A percentile compares a stretch with the other conserved stretches of the same genome.
Conservation (phyloP, 2,113 vertebrate genomes). For the Electrona antarctica region DNA sequence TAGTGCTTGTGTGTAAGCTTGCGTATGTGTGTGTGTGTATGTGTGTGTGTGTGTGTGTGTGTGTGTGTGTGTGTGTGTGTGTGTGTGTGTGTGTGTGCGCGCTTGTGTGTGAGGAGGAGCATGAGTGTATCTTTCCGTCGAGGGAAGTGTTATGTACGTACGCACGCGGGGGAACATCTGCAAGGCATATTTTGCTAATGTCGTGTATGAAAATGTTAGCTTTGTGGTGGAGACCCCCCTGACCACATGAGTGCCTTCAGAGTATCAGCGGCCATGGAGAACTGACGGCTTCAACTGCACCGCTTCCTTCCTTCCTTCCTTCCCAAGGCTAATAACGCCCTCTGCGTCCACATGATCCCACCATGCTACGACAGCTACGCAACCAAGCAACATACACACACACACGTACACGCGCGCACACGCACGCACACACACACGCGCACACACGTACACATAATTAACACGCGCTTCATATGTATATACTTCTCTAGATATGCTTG, state of each 20-base stretch:
- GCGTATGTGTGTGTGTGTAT: constrained; percentile 23
- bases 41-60: constrained; percentile 28
- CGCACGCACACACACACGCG: neutral
- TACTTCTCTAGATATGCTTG: no score
- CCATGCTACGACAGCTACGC: no score
- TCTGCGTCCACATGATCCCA: no score
- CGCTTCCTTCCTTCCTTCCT: neutral
- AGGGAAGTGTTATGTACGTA: neutral
- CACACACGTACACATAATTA: no score
- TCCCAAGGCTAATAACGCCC: no score
- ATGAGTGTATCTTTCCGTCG: constrained; percentile 37
- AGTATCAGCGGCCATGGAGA: constrained; percentile 16
- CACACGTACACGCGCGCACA: neutral
- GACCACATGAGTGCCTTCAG: constrained; percentile 41
- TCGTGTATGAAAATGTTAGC: constrained; percentile 39
- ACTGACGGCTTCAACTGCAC: constrained; percentile 23
- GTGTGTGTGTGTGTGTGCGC: constrained; percentile 23
- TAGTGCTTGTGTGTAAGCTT: constrained; percentile 18
- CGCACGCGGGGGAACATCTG: constrained; percentile 52
- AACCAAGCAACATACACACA: neutral
- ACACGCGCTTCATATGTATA: no score
- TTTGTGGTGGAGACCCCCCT: constrained; percentile 18
- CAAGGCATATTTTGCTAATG: constrained; percentile 18
- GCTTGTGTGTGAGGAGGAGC: constrained; percentile 18
- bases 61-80: constrained; percentile 28